Evolutionary conservation across 1,140 invertebrate species (phyloP), one percentile per base, ranked within the genome.

Genomic region (Limonius californicus): DNA sequence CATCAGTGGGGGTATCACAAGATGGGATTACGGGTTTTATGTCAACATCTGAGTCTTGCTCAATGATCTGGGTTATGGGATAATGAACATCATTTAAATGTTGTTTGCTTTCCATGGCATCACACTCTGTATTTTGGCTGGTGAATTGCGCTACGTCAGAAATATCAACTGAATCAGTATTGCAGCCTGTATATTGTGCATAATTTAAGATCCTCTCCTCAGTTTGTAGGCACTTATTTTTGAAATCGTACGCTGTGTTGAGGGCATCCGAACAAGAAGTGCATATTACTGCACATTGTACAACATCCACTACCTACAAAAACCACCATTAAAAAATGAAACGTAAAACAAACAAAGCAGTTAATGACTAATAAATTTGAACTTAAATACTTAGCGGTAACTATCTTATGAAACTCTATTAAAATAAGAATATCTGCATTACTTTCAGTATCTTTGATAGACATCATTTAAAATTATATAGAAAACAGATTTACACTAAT

Each of bases 141-240:
- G 7, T 39, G 11, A 12, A 39, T 1, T 39, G 2, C n/a, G n/a
- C n/a, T 12, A 39, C 8, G 7, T 39, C 35, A 39, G 11, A 39
- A 2, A 50, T 19, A 50, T 50, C 15, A 12, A 50, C 8, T 2
- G 45, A 50, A 18, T 21, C 20, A 19, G 4, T 50, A 39, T 2
- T 39, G n/a, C 35, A 39, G 2, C 45, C 45, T 18, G 7, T 3
- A 21, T 11, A 50, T 14, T 50, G 45, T 6, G n/a, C 8, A 21
- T 50, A 50, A 50, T 18, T 50, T 8, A 3, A 11, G 19, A 50
- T 50, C 19, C 16, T 50, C 2, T 50, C 45, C n/a, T 50, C 45
- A 21, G 45, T 50, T 14, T 50, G 45, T 50, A 50, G 45, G 16
- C 45, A 50, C 16, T 7, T 50, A 21, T 50, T 50, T 21, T 50